phyloP scores from a whole-genome alignment of 2,113 vertebrate genomes.

The Gadus macrocephalus region DNA sequence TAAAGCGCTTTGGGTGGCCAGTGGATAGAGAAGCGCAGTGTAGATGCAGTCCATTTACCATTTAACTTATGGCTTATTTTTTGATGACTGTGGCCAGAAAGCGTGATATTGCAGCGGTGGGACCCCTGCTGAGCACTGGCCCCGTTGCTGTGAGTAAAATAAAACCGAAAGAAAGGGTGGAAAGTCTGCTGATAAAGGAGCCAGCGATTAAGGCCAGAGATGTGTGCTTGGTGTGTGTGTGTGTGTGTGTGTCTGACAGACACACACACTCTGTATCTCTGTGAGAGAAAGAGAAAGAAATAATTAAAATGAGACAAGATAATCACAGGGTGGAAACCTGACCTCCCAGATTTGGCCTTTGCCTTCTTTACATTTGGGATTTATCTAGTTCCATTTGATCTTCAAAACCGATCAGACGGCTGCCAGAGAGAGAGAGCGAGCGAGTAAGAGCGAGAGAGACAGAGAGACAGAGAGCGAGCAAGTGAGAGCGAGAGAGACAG shows the following conservation, averaged over 20 bases:
- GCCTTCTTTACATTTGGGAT: too few species aligned
- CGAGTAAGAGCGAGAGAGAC: background rate
- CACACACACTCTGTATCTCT: background rate
- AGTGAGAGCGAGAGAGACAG: background rate
- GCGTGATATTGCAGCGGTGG: too few species aligned
- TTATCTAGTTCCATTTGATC: too few species aligned
- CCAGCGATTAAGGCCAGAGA: constrained; percentile 30
- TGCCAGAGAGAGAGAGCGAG: background rate
- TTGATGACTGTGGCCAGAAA: too few species aligned
- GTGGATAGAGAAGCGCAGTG: too few species aligned
- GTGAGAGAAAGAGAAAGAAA: constrained; percentile 11
- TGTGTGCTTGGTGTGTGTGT: background rate
- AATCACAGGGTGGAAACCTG: too few species aligned
- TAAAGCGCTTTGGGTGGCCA: too few species aligned
- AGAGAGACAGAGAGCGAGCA: background rate
- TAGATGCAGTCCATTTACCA: too few species aligned
- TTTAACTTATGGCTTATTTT: too few species aligned
- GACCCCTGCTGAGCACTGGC: too few species aligned
- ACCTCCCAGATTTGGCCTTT: too few species aligned
- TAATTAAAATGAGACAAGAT: background rate
- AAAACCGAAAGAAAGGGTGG: constrained; percentile 38
- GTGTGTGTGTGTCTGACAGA: background rate
- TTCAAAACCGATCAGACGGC: too few species aligned
- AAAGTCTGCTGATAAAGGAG: constrained; percentile 39
- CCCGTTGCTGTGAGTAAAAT: constrained; percentile 39